Evolutionary conservation across 2,797 vertebrate species (phyloP), one percentile per base, ranked within the genome.

Genomic region (Coregonus sp.): DNA sequence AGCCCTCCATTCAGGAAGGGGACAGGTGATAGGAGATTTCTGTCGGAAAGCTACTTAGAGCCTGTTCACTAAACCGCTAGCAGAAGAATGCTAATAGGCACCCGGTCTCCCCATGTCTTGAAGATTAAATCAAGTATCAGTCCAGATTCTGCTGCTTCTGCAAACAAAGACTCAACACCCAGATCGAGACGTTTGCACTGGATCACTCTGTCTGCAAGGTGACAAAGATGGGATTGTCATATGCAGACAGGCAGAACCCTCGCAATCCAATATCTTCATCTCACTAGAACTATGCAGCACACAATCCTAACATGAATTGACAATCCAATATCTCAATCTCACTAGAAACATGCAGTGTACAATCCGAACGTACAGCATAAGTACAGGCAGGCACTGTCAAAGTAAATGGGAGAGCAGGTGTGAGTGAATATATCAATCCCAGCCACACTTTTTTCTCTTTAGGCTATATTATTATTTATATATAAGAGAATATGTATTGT

Each of bases 41-140:
- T 72, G n/a, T 54, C 78, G 65, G n/a, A 79, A 82, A 82, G 76
- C 82, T 73, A 47, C 79, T 83, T 81, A 79, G 51, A 78, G 77
- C 80, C 20, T 72, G 73, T 72, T 87, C 75, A 75, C 52, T 75
- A 80, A 52, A 37, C 72, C 75, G 14, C 74, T 69, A 51, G 82
- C 2, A n/a, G 67, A 70, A 72, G 74, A 80, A 80, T 82, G 71
- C 79, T 83, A 84, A 86, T 80, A 63, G 54, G 74, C 79, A 52
- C 73, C 79, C 71, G 65, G 77, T 84, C 78, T 70, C 54, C 71
- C 56, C 56, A 59, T 59, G 56, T 59, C 59, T 76, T 6, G 1
- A 5, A 84, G 81, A 87, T 87, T 75, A 84, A 80, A 85, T 78
- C 35, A 77, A 77, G 54, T 77, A 78, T 79, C 25, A 7, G 6